phyloP scores from a whole-genome alignment of 2,797 vertebrate genomes.

The Lepidocolaptes lacrymiger region DNA sequence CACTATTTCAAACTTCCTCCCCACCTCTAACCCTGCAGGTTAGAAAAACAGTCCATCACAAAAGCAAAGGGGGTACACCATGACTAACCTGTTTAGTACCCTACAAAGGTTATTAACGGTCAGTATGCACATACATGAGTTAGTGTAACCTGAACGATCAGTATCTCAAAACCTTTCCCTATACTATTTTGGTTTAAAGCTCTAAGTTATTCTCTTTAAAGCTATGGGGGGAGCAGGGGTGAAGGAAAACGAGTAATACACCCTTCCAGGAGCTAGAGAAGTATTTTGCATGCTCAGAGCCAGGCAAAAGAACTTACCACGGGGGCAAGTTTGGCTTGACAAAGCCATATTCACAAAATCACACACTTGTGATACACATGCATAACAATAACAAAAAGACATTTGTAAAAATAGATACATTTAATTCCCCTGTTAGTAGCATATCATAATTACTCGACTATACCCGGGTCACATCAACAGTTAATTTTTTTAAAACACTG shows the following conservation, averaged over 20 bases:
- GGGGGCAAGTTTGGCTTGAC: not conserved
- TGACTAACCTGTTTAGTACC: not conserved
- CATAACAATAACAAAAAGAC: not conserved
- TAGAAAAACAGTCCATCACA: not conserved
- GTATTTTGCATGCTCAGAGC: not conserved
- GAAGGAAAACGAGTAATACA: not conserved
- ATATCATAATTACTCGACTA: not conserved
- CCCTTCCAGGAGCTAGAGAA: not conserved
- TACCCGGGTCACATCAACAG: not conserved
- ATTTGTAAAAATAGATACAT: not conserved
- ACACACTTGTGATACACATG: not conserved
- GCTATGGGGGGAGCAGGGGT: rapidly evolving
- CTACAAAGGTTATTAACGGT: not conserved
- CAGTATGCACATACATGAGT: not conserved
- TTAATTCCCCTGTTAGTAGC: not conserved
- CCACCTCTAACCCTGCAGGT: not conserved
- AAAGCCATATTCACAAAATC: not conserved
- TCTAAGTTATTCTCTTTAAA: not conserved
- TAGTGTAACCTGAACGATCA: not conserved
- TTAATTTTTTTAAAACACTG: not conserved
- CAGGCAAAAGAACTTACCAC: not conserved
- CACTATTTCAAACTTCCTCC: not conserved
- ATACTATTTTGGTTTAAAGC: not conserved
- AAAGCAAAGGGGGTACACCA: not conserved
- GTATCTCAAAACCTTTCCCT: not conserved